Evolutionary conservation across 2,797 vertebrate genomes (phyloP).

Genomic region (Notolepis coatsorum): DNA sequence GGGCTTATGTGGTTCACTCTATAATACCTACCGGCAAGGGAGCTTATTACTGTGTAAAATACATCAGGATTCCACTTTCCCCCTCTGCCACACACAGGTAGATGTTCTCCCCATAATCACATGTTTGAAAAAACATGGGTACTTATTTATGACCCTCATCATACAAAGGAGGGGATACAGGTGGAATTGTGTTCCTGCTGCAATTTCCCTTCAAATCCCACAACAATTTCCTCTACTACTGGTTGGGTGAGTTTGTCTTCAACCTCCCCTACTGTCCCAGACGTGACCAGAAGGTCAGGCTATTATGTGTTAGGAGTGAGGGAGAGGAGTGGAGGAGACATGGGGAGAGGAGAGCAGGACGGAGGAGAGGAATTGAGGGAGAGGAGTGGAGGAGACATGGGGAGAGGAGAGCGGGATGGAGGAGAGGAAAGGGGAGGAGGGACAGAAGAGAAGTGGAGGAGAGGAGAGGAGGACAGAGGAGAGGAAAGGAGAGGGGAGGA

Average conservation of each 20-base stretch:
- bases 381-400: background rate
- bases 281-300: slow-evolving; percentile 33
- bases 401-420: background rate
- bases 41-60: slow-evolving; percentile 39
- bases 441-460: background rate
- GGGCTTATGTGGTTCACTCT: too few species aligned
- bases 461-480: background rate
- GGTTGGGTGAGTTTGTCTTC: slow-evolving; percentile 25
- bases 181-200: slow-evolving; percentile 47
- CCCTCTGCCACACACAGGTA: background rate
- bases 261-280: slow-evolving; percentile 24
- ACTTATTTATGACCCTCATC: slow-evolving; percentile 38
- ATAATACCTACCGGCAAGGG: slow-evolving; percentile 33
- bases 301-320: slow-evolving; percentile 1
- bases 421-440: background rate
- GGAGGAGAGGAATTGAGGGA: background rate
- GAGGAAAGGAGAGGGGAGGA: background rate
- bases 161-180: slow-evolving; percentile 40
- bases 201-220: slow-evolving; percentile 42
- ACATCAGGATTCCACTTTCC: slow-evolving; percentile 17
- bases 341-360: background rate
- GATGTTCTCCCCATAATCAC: slow-evolving; percentile 26
- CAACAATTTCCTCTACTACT: slow-evolving; percentile 32
- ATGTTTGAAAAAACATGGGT: slow-evolving; percentile 42
- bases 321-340: background rate